Percentiles rank a stretch among this genome's conserved stretches.
Evolutionary conservation across 2,113 vertebrate species (phyloP).

Genomic region (Nannobrachium achirus): DNA sequence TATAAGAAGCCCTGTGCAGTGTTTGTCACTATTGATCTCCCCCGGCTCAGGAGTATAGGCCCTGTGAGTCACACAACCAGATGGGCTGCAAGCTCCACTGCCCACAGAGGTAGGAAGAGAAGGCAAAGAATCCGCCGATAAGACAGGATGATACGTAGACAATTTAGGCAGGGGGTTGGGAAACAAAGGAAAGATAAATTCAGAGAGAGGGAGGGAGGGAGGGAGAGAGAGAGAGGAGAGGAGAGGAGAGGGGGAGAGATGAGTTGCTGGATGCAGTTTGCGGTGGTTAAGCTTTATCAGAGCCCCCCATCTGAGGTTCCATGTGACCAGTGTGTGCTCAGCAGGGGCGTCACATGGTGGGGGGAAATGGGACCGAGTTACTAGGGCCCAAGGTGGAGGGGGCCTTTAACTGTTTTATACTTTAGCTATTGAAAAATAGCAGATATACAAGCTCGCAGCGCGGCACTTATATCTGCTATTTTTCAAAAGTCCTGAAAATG

Average conservation of each 20-base stretch:
- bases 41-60: slow-evolving; percentile 68
- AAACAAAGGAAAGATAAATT: slow-evolving; percentile 13
- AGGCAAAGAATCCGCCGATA: slow-evolving; percentile 51
- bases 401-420: too few species aligned
- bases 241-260: slow-evolving; percentile 25
- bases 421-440: too few species aligned
- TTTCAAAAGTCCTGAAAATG: too few species aligned
- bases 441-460: too few species aligned
- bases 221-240: slow-evolving; percentile 33
- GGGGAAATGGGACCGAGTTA: too few species aligned
- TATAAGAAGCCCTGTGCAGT: slow-evolving; percentile 74
- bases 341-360: too few species aligned
- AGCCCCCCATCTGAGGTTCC: slow-evolving; percentile 77
- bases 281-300: slow-evolving; percentile 78
- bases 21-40: slow-evolving; percentile 78
- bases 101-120: slow-evolving; percentile 68
- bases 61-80: slow-evolving; percentile 74
- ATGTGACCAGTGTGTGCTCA: slow-evolving; percentile 75
- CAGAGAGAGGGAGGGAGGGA: background rate
- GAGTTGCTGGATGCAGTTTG: slow-evolving; percentile 72
- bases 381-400: too few species aligned
- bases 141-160: slow-evolving; percentile 52
- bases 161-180: slow-evolving; percentile 35
- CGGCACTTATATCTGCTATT: too few species aligned
- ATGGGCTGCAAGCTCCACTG: slow-evolving; percentile 76